Conservation (phyloP, 2,113 vertebrate species). For the Triplophysa dalaica region DNA sequence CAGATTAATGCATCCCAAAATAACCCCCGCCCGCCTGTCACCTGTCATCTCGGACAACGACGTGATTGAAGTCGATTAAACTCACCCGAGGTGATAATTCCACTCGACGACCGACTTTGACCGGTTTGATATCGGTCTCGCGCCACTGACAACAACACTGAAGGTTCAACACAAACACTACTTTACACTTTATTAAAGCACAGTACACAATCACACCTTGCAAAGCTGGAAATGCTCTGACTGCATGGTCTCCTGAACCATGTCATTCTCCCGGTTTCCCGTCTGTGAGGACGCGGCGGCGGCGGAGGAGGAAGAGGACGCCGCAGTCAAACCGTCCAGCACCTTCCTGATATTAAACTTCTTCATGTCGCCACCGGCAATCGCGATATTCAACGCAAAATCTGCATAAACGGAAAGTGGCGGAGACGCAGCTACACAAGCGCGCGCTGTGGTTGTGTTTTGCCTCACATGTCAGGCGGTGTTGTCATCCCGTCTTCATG, state of each 20-base stretch:
- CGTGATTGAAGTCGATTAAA: not conserved
- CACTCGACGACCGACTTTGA: not conserved
- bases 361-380: constrained; percentile 79
- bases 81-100: not conserved
- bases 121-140: not conserved
- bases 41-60: not conserved
- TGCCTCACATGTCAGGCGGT: constrained; percentile 69
- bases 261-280: constrained; percentile 81
- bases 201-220: constrained; percentile 79
- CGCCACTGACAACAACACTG: not conserved
- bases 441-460: constrained; percentile 52
- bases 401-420: constrained; percentile 53
- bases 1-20: not conserved
- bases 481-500: constrained; percentile 61
- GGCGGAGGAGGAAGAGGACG: constrained; percentile 79
- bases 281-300: constrained; percentile 69
- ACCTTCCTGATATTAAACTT: constrained; percentile 99
- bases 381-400: constrained; percentile 18
- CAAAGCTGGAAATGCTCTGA: constrained; percentile 98
- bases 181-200: not conserved
- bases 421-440: constrained; percentile 67
- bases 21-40: not conserved
- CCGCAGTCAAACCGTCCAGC: constrained; percentile 93
- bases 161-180: not conserved
- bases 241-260: constrained; percentile 89